phyloP scores from a whole-genome alignment of 1,140 invertebrate genomes.

The Dysdera silvatica region DNA sequence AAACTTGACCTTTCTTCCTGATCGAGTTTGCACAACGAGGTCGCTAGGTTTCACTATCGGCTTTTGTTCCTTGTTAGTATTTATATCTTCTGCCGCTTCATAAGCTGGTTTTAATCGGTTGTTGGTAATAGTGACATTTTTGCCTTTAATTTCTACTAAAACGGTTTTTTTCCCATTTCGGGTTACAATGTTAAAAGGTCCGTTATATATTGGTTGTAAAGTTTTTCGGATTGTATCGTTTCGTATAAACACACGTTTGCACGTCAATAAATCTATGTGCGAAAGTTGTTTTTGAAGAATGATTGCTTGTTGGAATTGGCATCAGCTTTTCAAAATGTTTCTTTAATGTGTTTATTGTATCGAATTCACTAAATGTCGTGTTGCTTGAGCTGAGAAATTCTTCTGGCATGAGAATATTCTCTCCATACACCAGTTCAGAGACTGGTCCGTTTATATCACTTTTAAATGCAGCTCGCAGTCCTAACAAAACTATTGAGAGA shows the following conservation, averaged over 20 bases:
- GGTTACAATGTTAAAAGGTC: background rate
- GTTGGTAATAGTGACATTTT: background rate
- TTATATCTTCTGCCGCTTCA: too few relatives aligned
- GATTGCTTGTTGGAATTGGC: background rate
- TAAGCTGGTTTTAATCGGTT: constrained; percentile 5
- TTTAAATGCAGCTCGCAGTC: constrained; percentile 32
- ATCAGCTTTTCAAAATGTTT: background rate
- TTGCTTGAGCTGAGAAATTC: constrained; percentile 16
- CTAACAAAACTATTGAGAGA: constrained; percentile 42
- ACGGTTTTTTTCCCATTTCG: background rate
- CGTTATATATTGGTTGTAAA: background rate
- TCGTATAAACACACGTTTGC: background rate
- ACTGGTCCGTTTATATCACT: constrained; percentile 30
- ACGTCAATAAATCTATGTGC: background rate
- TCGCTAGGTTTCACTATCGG: too few relatives aligned
- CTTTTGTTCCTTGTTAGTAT: too few relatives aligned
- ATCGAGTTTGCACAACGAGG: too few relatives aligned
- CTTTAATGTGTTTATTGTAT: background rate
- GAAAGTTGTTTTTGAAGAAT: background rate
- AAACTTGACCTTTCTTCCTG: too few relatives aligned
- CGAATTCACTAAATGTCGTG: background rate
- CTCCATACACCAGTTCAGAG: constrained; percentile 33
- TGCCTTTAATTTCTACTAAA: background rate
- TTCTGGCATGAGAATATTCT: constrained; percentile 21
- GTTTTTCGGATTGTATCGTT: background rate